A percentile compares a stretch with the other conserved stretches of the same genome.
These are phyloP conservation scores for Pipistrellus nathusii DNA, from an alignment of 2,797 vertebrate genomes.

Conservation along the genomic window DNA sequence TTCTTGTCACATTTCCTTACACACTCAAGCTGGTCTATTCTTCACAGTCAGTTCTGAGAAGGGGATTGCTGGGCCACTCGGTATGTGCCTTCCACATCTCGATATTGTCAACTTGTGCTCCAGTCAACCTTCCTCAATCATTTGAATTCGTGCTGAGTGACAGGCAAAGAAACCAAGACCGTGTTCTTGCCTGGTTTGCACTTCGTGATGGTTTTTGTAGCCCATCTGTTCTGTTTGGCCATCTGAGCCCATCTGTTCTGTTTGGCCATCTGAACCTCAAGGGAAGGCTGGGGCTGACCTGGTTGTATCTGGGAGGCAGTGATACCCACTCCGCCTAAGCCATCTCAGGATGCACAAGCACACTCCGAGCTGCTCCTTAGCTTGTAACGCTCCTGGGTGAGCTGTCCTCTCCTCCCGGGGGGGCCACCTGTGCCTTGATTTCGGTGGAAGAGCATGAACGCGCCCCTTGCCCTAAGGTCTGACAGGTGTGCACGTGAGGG, in stretches of 20 bases:
- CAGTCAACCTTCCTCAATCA: neutral
- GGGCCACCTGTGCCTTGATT: neutral
- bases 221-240: neutral
- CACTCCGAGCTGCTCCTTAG: neutral
- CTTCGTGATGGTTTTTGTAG: neutral
- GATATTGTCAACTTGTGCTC: neutral
- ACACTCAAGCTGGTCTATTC: neutral
- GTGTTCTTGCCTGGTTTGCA: neutral
- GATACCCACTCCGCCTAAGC: neutral
- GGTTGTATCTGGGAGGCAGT: rapidly evolving
- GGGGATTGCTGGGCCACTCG: neutral
- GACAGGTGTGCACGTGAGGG: neutral
- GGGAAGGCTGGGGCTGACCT: neutral
- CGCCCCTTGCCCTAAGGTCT: neutral
- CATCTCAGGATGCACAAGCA: neutral
- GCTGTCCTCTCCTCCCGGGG: neutral
- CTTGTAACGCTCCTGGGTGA: neutral
- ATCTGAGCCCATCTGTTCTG: neutral
- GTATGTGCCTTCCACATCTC: neutral
- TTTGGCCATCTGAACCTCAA: neutral
- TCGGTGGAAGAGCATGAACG: neutral
- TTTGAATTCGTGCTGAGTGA: neutral
- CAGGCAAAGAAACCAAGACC: neutral
- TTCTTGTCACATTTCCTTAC: neutral
- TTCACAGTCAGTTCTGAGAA: neutral